These are phyloP conservation scores for Drosophila nebulosa DNA, from an alignment of 1,140 invertebrate species.

Conservation along the genomic window DNA sequence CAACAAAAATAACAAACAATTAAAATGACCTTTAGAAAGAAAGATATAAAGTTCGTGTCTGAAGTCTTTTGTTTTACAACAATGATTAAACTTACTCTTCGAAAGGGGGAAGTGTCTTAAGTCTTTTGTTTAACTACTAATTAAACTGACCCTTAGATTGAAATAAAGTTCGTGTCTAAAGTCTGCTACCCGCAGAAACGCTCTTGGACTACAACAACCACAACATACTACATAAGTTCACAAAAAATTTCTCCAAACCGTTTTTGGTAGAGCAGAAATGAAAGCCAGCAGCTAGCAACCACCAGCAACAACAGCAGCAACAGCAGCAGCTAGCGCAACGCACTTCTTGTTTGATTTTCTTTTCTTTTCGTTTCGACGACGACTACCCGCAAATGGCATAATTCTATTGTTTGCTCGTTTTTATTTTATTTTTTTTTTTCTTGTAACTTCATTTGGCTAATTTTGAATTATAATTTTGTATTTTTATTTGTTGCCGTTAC, in stretches of 20 bases:
- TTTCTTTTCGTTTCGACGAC: slow-evolving; percentile 43
- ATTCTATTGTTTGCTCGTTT: slow-evolving; percentile 63
- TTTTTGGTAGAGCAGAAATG: slow-evolving; percentile 73
- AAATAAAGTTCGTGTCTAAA: no score
- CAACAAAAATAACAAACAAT: slow-evolving; percentile 7
- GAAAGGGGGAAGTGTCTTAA: slow-evolving; percentile 37
- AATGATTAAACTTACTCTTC: no score
- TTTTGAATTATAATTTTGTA: slow-evolving; percentile 59
- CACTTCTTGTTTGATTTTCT: slow-evolving; percentile 67
- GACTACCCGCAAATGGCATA: slow-evolving; percentile 63
- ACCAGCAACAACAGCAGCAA: no score
- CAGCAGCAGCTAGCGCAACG: slow-evolving; percentile 45
- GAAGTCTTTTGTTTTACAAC: slow-evolving; percentile 68
- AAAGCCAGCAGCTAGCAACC: slow-evolving; percentile 54
- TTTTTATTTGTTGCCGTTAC: slow-evolving; percentile 36
- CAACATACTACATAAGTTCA: slow-evolving; percentile 30
- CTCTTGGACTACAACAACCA: not conserved
- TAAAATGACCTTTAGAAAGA: slow-evolving; percentile 10
- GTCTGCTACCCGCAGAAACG: slow-evolving; percentile 4
- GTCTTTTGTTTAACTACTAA: slow-evolving; percentile 62
- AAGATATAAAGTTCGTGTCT: slow-evolving; percentile 52
- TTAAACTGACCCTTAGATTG: slow-evolving; percentile 18
- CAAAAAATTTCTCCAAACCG: slow-evolving; percentile 66
- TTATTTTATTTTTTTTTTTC: no score
- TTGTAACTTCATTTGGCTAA: slow-evolving; percentile 42